Evolutionary conservation across 2,888 invertebrate genomes (phyloP), one percentile per base, ranked within the genome.

Genomic region (Chloromyia formosa): DNA sequence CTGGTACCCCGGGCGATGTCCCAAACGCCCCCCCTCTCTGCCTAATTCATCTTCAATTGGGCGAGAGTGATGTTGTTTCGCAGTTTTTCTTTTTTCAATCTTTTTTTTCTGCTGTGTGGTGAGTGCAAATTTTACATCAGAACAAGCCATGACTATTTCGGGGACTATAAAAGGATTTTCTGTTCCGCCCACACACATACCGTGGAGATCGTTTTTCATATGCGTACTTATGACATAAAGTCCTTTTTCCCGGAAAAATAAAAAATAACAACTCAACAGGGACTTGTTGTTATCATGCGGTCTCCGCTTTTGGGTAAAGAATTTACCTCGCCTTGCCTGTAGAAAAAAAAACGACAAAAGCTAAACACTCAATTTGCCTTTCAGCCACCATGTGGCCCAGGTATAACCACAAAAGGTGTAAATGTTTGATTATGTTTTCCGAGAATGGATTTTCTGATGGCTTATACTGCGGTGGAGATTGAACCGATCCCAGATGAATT

Each of bases 371-470:
- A 64, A 22, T 49, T 49, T 49, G 10, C 49, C 49, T 49, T 49
- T 49, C 5, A 12, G 12, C 2, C 49, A 49, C 49, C 27, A 22
- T n/a, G 20, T 20, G 18, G 53, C 53, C 22, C 3, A 18, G 56
- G 18, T 3, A 12, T 18, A 22, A 12, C 60, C 42, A 22, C 40
- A 58, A 58, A 71, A 71, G 71, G 71, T 71, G 71, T 71, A 71
- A 71, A 71, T 71, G 56, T 71, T 71, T 71, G 71, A 71, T 71
- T 71, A 71, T 71, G 71, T 58, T 27, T 10, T 1, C 2, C 14
- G 23, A 23, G 12, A 58, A 58, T 71, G 56, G 40, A 56, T 71
- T 71, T 58, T 35, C 42, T n/a, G 42, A 71, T 71, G 71, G 4
- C 40, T 71, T 20, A 40, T 56, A 58, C 10, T 3, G 45, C 45